Evolutionary conservation across 2,888 invertebrate genomes (phyloP).

Genomic region (Drosophila hawaiiensis): DNA sequence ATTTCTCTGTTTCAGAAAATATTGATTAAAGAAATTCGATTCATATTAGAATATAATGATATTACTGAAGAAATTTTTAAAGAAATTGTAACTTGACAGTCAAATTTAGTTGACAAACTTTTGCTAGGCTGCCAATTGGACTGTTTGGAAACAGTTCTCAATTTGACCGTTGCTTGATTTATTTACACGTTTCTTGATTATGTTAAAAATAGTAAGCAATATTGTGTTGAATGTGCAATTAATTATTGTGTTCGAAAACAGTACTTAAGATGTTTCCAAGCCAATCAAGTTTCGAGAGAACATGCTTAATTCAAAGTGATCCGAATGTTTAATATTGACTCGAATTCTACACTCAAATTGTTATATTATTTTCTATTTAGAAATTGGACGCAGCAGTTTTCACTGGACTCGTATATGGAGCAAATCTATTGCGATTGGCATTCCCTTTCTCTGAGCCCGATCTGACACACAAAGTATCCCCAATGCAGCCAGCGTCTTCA

Average conservation of each 20-base stretch:
- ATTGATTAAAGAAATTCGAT: background rate
- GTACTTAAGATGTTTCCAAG: background rate
- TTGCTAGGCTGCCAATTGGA: background rate
- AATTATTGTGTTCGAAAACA: background rate
- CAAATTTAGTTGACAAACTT: background rate
- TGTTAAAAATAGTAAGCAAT: background rate
- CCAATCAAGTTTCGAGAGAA: too few relatives aligned
- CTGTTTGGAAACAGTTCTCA: background rate
- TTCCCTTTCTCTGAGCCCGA: constrained; percentile 37
- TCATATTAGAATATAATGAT: background rate
- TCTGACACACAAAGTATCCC: background rate
- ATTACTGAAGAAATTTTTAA: background rate
- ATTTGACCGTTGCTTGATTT: background rate
- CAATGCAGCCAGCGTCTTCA: constrained; percentile 31
- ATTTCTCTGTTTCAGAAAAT: background rate
- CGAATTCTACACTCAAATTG: background rate
- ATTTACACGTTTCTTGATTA: background rate
- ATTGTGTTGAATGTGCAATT: background rate
- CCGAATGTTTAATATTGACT: background rate
- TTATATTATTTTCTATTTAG: background rate
- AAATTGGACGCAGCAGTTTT: background rate
- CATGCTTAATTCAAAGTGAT: background rate
- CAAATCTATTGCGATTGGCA: constrained; percentile 4
- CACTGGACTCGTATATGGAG: constrained; percentile 2
- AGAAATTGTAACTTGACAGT: background rate